These are phyloP conservation scores for Nannospalax galili DNA, from an alignment of 2,113 vertebrate genomes.

Conservation along the genomic window DNA sequence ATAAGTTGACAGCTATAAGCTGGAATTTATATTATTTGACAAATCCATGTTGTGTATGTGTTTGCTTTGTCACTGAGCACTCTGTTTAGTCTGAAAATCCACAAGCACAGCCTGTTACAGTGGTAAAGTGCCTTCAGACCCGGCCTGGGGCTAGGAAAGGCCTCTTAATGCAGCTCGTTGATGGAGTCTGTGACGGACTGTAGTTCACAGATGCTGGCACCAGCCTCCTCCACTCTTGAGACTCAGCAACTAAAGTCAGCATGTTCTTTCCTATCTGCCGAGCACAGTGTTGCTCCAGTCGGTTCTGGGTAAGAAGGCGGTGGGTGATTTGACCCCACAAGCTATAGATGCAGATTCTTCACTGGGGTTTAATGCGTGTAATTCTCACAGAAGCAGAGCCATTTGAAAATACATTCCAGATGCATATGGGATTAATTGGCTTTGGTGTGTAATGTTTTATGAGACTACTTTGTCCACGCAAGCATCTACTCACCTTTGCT, in stretches of 20 bases:
- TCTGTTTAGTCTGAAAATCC: conserved; percentile 61
- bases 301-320: neutral
- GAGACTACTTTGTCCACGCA: neutral
- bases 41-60: neutral
- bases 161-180: neutral
- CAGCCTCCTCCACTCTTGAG: neutral
- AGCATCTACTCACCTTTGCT: neutral
- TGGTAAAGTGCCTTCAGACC: neutral
- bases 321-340: neutral
- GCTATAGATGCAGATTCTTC: neutral
- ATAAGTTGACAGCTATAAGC: neutral
- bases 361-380: neutral
- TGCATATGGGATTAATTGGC: neutral
- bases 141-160: neutral
- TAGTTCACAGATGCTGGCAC: neutral
- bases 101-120: neutral
- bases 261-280: neutral
- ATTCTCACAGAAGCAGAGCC: neutral
- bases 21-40: neutral
- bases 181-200: neutral
- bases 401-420: neutral
- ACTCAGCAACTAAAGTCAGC: fast-evolving
- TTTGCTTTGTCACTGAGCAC: neutral
- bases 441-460: neutral
- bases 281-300: neutral